Conservation (phyloP, 1,140 invertebrate species). For the Drosophila paulistorum region DNA sequence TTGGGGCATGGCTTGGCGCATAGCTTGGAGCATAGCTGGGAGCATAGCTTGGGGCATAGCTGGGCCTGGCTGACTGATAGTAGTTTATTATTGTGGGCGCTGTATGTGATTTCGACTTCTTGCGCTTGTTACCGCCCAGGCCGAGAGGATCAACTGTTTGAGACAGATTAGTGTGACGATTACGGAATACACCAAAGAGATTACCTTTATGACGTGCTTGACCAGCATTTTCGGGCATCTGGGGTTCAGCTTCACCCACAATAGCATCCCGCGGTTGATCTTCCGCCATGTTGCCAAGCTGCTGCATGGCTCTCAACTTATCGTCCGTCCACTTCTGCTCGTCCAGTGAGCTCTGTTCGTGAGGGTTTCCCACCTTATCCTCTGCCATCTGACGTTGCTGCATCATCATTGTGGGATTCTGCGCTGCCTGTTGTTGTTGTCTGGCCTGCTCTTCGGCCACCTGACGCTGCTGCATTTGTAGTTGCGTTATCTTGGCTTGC, state of each 20-base stretch:
- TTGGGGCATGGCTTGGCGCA: no score
- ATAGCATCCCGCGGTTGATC: background rate
- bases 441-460: conserved; percentile 1
- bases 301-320: conserved; percentile 23
- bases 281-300: background rate
- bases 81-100: conserved; percentile 59
- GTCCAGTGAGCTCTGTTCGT: conserved; percentile 2
- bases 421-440: background rate
- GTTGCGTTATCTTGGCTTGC: conserved; percentile 25
- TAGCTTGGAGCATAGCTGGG: conserved; percentile 10
- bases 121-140: conserved; percentile 54
- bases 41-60: conserved; percentile 7
- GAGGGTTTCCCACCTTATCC: conserved; percentile 3
- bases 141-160: conserved; percentile 48
- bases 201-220: conserved; percentile 76
- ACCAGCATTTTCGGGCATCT: conserved; percentile 52
- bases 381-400: conserved; percentile 1
- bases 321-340: conserved; percentile 26
- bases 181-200: conserved; percentile 71
- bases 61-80: conserved; percentile 40
- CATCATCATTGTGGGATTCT: conserved; percentile 3
- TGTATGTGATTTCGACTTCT: conserved; percentile 45
- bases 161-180: conserved; percentile 34
- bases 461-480: conserved; percentile 19
- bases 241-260: conserved; percentile 64